Evolutionary conservation across 2,888 invertebrate species (phyloP).

Genomic region (Caenorhabditis sulstoni): DNA sequence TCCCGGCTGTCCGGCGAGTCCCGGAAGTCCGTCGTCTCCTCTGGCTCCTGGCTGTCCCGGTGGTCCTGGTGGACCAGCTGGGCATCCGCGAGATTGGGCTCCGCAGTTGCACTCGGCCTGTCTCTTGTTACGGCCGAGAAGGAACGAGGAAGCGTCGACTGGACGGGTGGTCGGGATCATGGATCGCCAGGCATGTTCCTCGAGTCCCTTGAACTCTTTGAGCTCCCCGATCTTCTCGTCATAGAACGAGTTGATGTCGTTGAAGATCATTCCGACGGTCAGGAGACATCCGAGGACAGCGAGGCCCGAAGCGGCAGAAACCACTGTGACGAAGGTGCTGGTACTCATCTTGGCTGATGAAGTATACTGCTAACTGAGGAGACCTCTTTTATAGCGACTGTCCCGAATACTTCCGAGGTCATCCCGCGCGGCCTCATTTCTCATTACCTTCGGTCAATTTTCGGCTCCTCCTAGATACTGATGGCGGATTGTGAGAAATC

Average conservation of each 20-base stretch:
- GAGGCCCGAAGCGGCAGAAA: slow-evolving; percentile 55
- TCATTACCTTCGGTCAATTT: slow-evolving; percentile 5
- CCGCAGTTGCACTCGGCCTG: slow-evolving; percentile 69
- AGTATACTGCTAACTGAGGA: slow-evolving; percentile 18
- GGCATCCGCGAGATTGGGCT: slow-evolving; percentile 62
- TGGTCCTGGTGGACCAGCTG: slow-evolving; percentile 69
- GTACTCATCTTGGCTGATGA: slow-evolving; percentile 58
- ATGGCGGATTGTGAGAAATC: background rate
- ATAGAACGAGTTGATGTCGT: slow-evolving; percentile 67
- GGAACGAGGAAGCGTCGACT: slow-evolving; percentile 29
- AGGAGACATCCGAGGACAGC: slow-evolving; percentile 60
- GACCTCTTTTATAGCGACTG: slow-evolving; percentile 28
- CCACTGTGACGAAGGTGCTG: slow-evolving; percentile 54
- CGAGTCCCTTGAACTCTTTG: slow-evolving; percentile 60
- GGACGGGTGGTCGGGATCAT: slow-evolving; percentile 58
- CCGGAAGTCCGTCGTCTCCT: slow-evolving; percentile 59
- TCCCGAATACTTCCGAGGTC: slow-evolving; percentile 40
- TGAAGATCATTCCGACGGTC: slow-evolving; percentile 61
- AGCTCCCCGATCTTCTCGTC: slow-evolving; percentile 62
- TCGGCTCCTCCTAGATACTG: slow-evolving; percentile 30
- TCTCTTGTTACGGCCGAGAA: slow-evolving; percentile 62
- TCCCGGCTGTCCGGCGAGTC: slow-evolving; percentile 58
- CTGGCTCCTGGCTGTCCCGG: slow-evolving; percentile 63
- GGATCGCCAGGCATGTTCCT: slow-evolving; percentile 59
- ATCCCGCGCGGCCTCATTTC: slow-evolving; percentile 11